A percentile compares a stretch with the other conserved stretches of the same genome.
Conservation (phyloP, 1,140 invertebrate genomes). For the Macrobrachium rosenbergii region DNA sequence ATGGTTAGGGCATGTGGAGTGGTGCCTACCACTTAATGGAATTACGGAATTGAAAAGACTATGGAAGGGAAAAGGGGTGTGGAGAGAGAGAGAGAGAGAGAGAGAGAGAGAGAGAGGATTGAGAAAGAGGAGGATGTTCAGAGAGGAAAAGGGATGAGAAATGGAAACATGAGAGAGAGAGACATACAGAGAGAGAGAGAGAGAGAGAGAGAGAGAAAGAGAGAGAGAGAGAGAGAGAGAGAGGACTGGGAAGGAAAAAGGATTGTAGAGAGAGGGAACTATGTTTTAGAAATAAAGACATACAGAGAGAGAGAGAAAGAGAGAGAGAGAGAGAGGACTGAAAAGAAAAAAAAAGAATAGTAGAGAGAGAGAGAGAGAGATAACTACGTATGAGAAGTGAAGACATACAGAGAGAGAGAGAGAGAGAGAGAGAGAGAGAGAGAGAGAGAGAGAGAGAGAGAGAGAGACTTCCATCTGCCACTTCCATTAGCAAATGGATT, state of each 20-base stretch:
- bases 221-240: neutral
- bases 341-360: too few relatives aligned
- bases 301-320: neutral
- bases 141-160: neutral
- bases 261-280: neutral
- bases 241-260: neutral
- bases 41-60: too few relatives aligned
- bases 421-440: neutral
- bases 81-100: neutral
- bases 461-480: neutral
- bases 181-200: neutral
- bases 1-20: neutral
- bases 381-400: too few relatives aligned
- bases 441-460: neutral
- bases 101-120: neutral
- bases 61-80: neutral
- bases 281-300: neutral
- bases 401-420: neutral
- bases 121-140: neutral
- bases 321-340: neutral
- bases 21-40: neutral
- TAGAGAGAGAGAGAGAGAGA: neutral
- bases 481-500: too few relatives aligned
- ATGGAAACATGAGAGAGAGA: neutral
- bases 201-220: conserved; percentile 6